These are phyloP conservation scores for Reinhardtius hippoglossoides DNA, from an alignment of 2,113 vertebrate species.

Conservation along the genomic window DNA sequence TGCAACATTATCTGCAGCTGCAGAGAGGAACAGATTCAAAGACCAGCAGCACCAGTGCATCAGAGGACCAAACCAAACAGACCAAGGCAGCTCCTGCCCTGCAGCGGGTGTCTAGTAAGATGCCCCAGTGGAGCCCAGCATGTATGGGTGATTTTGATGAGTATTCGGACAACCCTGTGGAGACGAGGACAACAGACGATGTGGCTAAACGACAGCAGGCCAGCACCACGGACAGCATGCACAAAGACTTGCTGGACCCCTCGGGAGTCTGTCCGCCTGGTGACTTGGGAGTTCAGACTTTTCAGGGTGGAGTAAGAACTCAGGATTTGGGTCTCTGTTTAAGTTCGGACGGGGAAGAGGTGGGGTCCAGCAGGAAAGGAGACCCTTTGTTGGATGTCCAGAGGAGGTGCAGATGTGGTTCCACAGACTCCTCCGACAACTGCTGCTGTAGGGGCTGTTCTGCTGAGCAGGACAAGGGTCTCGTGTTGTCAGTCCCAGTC, in stretches of 20 bases:
- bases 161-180: conserved; percentile 88
- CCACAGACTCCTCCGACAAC: conserved; percentile 54
- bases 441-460: conserved; percentile 87
- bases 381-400: conserved; percentile 21
- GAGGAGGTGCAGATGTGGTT: conserved; percentile 68
- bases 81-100: conserved; percentile 74
- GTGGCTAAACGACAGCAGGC: conserved; percentile 69
- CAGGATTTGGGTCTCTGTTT: conserved; percentile 42
- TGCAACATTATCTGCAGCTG: conserved; percentile 52
- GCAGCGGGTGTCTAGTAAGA: conserved; percentile 79
- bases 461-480: conserved; percentile 88
- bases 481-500: conserved; percentile 82
- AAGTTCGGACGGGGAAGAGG: conserved; percentile 18
- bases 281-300: conserved; percentile 7
- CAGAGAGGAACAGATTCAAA: conserved; percentile 56
- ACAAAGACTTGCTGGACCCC: conserved; percentile 49
- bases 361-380: conserved; percentile 33
- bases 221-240: conserved; percentile 23
- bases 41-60: conserved; percentile 65
- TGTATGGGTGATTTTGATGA: conserved; percentile 90
- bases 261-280: conserved; percentile 14
- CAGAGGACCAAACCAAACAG: conserved; percentile 89
- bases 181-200: conserved; percentile 90
- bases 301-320: conserved; percentile 1
- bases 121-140: conserved; percentile 85